Percentiles rank a stretch among this genome's conserved stretches.
Conservation (phyloP, 2,113 vertebrate species). For the Poeciliopsis turrubarensis region DNA sequence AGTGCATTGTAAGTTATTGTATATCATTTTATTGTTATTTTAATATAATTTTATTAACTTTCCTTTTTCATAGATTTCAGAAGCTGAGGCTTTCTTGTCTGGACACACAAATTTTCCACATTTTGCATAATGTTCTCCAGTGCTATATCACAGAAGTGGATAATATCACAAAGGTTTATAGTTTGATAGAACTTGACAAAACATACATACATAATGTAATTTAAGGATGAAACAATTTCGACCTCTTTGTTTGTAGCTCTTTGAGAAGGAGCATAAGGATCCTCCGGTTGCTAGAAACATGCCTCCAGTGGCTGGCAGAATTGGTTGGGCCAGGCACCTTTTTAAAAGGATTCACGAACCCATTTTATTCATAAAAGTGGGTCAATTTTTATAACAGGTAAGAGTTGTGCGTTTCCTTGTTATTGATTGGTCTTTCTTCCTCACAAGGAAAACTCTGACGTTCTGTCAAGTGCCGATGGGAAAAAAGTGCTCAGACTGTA, state of each 20-base stretch:
- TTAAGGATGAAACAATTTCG: slow-evolving; percentile 3
- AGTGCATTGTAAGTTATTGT: background rate
- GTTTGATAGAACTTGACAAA: background rate
- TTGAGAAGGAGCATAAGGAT: slow-evolving; percentile 76
- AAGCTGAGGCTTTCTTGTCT: slow-evolving; percentile 84
- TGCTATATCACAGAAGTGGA: slow-evolving; percentile 82
- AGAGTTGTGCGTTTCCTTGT: background rate
- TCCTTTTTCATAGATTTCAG: slow-evolving; percentile 80
- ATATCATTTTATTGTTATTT: background rate
- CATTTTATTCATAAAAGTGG: slow-evolving; percentile 84
- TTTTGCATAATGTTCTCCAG: slow-evolving; percentile 78
- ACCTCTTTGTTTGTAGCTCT: slow-evolving; percentile 70
- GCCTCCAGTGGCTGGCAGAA: slow-evolving; percentile 84
- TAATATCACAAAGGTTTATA: slow-evolving; percentile 77
- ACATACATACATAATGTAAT: background rate
- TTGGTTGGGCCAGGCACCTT: slow-evolving; percentile 85
- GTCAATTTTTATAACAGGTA: slow-evolving; percentile 4
- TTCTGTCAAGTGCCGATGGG: slow-evolving; percentile 80
- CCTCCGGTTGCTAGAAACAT: slow-evolving; percentile 84
- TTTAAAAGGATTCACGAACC: slow-evolving; percentile 84
- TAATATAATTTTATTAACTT: no score
- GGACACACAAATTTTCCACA: slow-evolving; percentile 68
- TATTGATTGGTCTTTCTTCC: slow-evolving; percentile 3
- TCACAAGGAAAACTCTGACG: slow-evolving; percentile 81
- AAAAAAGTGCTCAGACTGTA: slow-evolving; percentile 82